A percentile compares a stretch with the other conserved stretches of the same genome.
These are phyloP conservation scores for Nasonovia ribisnigri DNA, from an alignment of 2,888 invertebrate genomes.

Conservation along the genomic window DNA sequence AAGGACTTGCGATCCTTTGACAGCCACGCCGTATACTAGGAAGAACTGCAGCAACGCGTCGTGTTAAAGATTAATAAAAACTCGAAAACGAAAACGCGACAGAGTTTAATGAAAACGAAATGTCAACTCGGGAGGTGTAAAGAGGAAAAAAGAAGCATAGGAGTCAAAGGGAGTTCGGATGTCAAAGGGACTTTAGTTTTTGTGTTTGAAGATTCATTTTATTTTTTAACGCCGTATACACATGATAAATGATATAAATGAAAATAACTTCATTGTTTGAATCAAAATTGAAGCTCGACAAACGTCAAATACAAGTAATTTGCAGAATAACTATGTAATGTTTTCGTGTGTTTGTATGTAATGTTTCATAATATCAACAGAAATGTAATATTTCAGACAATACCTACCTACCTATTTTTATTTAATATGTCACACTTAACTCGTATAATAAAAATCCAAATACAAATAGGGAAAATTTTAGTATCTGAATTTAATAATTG, in stretches of 20 bases:
- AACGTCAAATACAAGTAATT: slow-evolving; percentile 44
- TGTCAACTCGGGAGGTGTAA: slow-evolving; percentile 64
- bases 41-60: slow-evolving; percentile 49
- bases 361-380: slow-evolving; percentile 6
- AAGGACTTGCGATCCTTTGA: slow-evolving; percentile 63
- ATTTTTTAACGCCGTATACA: slow-evolving; percentile 52
- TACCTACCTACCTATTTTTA: background rate
- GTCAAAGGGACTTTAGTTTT: slow-evolving; percentile 63
- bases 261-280: slow-evolving; percentile 59
- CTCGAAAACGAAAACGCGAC: slow-evolving; percentile 62
- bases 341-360: background rate
- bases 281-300: slow-evolving; percentile 57
- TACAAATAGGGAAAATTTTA: background rate
- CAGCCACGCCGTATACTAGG: slow-evolving; percentile 52
- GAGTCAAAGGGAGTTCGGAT: slow-evolving; percentile 63
- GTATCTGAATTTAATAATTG: background rate
- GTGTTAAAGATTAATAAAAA: slow-evolving; percentile 65
- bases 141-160: slow-evolving; percentile 58
- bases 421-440: background rate
- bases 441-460: background rate
- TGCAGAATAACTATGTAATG: slow-evolving; percentile 36
- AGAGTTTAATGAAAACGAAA: slow-evolving; percentile 65
- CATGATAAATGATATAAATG: slow-evolving; percentile 59
- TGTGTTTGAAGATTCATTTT: slow-evolving; percentile 64
- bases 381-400: slow-evolving; percentile 41